A percentile compares a stretch with the other conserved stretches of the same genome.
Conservation (phyloP, 1,140 invertebrate species). For the Euura saliciscinereae region DNA sequence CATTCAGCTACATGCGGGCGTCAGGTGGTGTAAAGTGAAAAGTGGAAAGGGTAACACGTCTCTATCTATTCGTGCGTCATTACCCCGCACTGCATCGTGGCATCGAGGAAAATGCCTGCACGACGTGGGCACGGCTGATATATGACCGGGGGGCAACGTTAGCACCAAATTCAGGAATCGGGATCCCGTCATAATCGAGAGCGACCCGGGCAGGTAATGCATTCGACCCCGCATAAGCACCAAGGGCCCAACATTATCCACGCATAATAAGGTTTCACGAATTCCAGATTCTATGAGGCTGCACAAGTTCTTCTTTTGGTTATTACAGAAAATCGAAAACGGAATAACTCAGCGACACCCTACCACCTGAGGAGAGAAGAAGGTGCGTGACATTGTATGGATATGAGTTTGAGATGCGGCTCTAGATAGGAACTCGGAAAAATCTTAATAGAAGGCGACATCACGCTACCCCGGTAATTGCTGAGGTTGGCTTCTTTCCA, state of each 20-base stretch:
- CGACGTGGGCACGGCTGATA: background rate
- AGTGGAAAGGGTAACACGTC: background rate
- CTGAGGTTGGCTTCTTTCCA: background rate
- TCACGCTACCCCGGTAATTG: background rate
- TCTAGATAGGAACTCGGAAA: background rate
- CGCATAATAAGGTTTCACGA: too few species aligned
- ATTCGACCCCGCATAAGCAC: too few species aligned
- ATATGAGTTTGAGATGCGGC: background rate
- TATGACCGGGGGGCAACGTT: background rate
- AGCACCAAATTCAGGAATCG: background rate
- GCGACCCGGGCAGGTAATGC: too few species aligned
- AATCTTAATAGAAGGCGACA: slow-evolving; percentile 5
- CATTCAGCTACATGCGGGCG: background rate
- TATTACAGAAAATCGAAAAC: too few species aligned
- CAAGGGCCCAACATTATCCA: too few species aligned
- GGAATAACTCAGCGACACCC: too few species aligned
- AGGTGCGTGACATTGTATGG: slow-evolving; percentile 3
- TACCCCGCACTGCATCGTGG: slow-evolving; percentile 1
- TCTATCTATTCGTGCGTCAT: slow-evolving; percentile 4
- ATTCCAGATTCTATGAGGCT: too few species aligned
- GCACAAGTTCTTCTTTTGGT: too few species aligned
- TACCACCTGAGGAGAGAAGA: too few species aligned
- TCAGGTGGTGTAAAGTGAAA: background rate
- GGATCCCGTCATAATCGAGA: too few species aligned
- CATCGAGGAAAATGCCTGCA: background rate